Evolutionary conservation across 2,113 vertebrate genomes (phyloP).

Genomic region (Pelusios castaneus): DNA sequence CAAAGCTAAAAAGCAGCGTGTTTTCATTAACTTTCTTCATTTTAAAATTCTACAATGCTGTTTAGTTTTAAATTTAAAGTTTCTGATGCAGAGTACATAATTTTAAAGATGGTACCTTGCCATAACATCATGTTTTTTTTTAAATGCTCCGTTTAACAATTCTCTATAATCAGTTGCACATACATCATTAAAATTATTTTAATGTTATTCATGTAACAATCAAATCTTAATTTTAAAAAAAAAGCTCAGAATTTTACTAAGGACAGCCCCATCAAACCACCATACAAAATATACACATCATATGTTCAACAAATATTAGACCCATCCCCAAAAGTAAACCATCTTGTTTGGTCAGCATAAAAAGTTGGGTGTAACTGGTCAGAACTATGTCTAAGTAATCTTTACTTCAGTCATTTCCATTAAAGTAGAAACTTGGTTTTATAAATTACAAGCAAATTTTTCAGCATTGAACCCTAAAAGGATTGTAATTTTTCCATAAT

Average conservation of each 20-base stretch:
- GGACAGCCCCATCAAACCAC: neutral
- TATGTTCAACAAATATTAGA: neutral
- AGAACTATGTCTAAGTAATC: neutral
- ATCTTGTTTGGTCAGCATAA: neutral
- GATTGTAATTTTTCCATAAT: neutral
- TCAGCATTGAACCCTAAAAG: neutral
- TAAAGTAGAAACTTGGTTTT: neutral
- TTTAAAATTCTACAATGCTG: neutral
- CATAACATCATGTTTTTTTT: accelerated
- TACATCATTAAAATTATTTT: neutral
- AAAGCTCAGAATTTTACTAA: neutral
- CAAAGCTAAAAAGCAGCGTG: neutral
- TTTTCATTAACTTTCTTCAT: neutral
- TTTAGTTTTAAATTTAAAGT: neutral
- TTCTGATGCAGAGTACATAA: neutral
- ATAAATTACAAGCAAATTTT: constrained; percentile 4
- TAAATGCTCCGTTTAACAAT: neutral
- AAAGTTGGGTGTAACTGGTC: neutral
- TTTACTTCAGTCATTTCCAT: neutral
- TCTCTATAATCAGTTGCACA: neutral
- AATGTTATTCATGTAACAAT: neutral
- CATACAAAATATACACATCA: neutral
- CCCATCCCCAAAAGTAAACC: neutral
- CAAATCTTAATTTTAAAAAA: neutral
- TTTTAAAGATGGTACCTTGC: neutral